These are phyloP conservation scores for Ladona fulva DNA, from an alignment of 1,140 invertebrate genomes.

Conservation along the genomic window DNA sequence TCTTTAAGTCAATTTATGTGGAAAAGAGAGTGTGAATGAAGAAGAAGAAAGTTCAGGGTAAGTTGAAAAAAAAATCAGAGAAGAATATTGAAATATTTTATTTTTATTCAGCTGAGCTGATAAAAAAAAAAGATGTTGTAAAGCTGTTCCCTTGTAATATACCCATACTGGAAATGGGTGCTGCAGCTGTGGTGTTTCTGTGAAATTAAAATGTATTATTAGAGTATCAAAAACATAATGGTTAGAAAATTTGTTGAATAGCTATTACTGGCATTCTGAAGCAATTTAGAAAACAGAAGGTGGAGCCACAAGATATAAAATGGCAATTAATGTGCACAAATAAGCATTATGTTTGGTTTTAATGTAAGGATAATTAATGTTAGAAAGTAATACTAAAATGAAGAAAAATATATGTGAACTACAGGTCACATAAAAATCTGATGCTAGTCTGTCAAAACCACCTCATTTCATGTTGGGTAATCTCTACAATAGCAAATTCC, in stretches of 20 bases:
- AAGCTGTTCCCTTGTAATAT: not conserved
- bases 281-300: not conserved
- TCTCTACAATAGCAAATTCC: not conserved
- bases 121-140: not conserved
- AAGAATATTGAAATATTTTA: not conserved
- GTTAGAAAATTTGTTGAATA: not conserved
- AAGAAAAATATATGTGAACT: not conserved
- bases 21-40: not conserved
- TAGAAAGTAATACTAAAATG: not conserved
- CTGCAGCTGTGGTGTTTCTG: not conserved
- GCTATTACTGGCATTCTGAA: not conserved
- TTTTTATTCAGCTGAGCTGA: constrained; percentile 1
- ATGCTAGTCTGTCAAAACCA: not conserved
- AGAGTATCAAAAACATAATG: not conserved
- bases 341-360: constrained; percentile 7
- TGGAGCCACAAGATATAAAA: not conserved
- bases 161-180: not conserved
- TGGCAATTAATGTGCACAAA: not conserved
- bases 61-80: not conserved
- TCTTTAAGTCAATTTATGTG: not conserved
- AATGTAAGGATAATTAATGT: not conserved
- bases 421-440: not conserved
- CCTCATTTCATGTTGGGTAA: not conserved
- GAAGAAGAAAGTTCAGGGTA: not conserved
- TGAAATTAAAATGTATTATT: not conserved